Conservation (phyloP, 2,888 invertebrate species). For the Temnothorax ravouxi region DNA sequence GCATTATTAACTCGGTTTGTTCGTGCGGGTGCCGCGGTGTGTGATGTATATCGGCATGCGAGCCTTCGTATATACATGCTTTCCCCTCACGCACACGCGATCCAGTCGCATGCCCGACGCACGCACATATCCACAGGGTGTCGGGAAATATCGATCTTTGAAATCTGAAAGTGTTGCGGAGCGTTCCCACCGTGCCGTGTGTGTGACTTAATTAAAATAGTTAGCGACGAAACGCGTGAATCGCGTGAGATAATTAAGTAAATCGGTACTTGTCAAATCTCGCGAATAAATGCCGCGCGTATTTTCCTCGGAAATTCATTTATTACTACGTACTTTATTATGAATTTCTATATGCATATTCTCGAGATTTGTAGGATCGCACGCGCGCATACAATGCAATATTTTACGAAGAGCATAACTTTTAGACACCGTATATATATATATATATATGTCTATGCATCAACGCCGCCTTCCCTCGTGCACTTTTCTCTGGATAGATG, state of each 20-base stretch:
- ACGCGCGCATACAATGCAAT: not conserved
- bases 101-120: slow-evolving; percentile 37
- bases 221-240: slow-evolving; percentile 28
- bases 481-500: slow-evolving; percentile 71
- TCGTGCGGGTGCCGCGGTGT: slow-evolving; percentile 66
- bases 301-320: slow-evolving; percentile 11
- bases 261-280: slow-evolving; percentile 22
- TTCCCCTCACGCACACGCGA: slow-evolving; percentile 55
- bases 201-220: slow-evolving; percentile 43
- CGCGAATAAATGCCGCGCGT: slow-evolving; percentile 1
- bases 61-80: slow-evolving; percentile 59
- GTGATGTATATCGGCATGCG: slow-evolving; percentile 83
- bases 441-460: slow-evolving; percentile 55
- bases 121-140: slow-evolving; percentile 36
- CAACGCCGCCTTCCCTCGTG: slow-evolving; percentile 60
- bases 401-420: slow-evolving; percentile 16
- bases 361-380: not conserved
- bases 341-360: slow-evolving; percentile 1
- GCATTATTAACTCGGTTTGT: slow-evolving; percentile 81
- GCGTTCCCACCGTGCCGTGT: not conserved
- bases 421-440: slow-evolving; percentile 48
- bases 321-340: not conserved
- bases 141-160: slow-evolving; percentile 50
- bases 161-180: slow-evolving; percentile 36
- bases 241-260: slow-evolving; percentile 43